Conservation (phyloP, 2,888 invertebrate species). For the Sarcophaga carnaria region DNA sequence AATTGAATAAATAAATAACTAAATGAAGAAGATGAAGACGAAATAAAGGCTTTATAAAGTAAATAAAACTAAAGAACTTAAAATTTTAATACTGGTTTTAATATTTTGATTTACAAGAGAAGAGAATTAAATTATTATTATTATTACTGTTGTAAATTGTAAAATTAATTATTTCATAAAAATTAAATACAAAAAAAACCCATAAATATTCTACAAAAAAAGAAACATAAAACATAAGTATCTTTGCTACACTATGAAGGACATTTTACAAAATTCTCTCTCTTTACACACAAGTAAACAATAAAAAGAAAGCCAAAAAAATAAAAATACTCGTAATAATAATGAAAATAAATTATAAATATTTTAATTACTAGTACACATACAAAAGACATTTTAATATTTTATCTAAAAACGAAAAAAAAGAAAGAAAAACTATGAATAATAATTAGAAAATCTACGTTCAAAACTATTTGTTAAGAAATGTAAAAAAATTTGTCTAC, state of each 20-base stretch:
- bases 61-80: slow-evolving; percentile 16
- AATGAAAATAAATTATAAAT: no score
- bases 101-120: not conserved
- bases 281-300: no score
- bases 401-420: not conserved
- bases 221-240: not conserved
- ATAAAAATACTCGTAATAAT: no score
- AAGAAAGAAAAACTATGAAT: not conserved
- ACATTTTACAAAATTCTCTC: not conserved
- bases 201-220: slow-evolving; percentile 3
- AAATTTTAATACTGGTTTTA: slow-evolving; percentile 43
- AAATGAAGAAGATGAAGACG: not conserved
- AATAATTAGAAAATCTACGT: not conserved
- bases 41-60: not conserved
- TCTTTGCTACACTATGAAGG: slow-evolving; percentile 23
- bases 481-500: not conserved
- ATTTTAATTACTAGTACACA: no score
- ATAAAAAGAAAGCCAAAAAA: no score
- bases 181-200: not conserved
- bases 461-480: not conserved
- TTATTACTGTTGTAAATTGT: slow-evolving; percentile 1
- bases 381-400: no score
- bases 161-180: not conserved
- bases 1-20: not conserved
- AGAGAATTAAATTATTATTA: not conserved